Percentiles rank a stretch among this genome's conserved stretches.
phyloP scores from a whole-genome alignment of 2,797 vertebrate species.

The Helicolenus hilgendorfi region DNA sequence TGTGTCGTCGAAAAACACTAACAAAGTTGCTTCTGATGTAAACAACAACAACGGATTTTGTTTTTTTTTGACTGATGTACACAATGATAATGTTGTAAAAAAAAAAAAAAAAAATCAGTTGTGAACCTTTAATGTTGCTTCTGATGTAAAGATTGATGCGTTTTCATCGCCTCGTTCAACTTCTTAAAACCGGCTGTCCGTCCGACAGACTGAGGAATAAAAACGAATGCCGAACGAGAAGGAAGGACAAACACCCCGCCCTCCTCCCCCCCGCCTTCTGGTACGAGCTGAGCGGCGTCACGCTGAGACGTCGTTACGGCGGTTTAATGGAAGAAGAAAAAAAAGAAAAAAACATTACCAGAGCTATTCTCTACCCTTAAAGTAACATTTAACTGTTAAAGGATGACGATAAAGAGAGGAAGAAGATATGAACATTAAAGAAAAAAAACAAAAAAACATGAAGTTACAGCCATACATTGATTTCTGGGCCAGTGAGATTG shows the following conservation, averaged over 20 bases:
- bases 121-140: constrained; percentile 69
- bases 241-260: constrained; percentile 36
- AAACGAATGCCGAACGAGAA: constrained; percentile 37
- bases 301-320: constrained; percentile 24
- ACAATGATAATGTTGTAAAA: constrained; percentile 66
- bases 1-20: constrained; percentile 51
- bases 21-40: constrained; percentile 71
- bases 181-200: constrained; percentile 49
- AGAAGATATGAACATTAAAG: constrained; percentile 56
- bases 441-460: constrained; percentile 72
- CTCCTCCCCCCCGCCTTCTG: constrained; percentile 11
- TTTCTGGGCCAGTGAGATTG: constrained; percentile 84
- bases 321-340: not conserved
- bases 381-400: constrained; percentile 47
- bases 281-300: constrained; percentile 29
- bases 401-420: constrained; percentile 26
- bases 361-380: constrained; percentile 65
- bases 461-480: constrained; percentile 92
- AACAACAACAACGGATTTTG: constrained; percentile 52
- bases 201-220: constrained; percentile 45
- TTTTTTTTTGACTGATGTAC: constrained; percentile 69
- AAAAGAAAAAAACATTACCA: constrained; percentile 43
- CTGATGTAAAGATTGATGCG: constrained; percentile 51
- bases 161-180: constrained; percentile 51
- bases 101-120: constrained; percentile 37